Evolutionary conservation across 2,797 vertebrate species (phyloP), one percentile per base, ranked within the genome.

Genomic region (Sebastes taczanowskii): DNA sequence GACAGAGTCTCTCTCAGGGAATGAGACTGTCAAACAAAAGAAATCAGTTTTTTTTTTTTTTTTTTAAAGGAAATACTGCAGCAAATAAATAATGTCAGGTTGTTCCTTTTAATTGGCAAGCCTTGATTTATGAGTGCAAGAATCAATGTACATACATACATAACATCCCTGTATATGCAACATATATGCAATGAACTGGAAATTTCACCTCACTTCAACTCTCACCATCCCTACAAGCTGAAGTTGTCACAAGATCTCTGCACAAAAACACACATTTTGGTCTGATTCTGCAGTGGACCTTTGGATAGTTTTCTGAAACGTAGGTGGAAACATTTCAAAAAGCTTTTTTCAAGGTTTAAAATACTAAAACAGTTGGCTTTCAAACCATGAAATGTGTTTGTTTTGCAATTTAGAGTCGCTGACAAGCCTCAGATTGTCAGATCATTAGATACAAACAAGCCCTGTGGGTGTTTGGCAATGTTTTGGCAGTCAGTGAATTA

Each of bases 401-500:
- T 81, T 58, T 80, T 6, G 42, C 4, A 1, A 11, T 69, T 74
- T 1, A 14, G 11, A 53, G 62, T 60, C 4, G 35, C 14, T 72
- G 55, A 74, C 18, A 3, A 66, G 62, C 62, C 9, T 82, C 29
- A 67, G 25, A 34, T 58, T 62, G 72, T 74, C 34, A 71, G 71
- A 90, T 80, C 30, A 32, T 65, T 56, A 60, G 59, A 86, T 69
- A 61, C 11, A 88, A 78, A 74, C 52, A 27, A 76, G 38, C 62
- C 53, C 70, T 30, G 71, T 6, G 61, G 83, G 74, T 3, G n/a
- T 62, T 74, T 68, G 35, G 5, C 64, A 23, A 72, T 38, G 29
- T 66, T 66, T 65, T 84, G 66, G 67, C 79, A 89, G 61, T 20
- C 49, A 6, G 11, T 86, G 67, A 80, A 83, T 89, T 22, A 63